phyloP scores from a whole-genome alignment of 2,888 invertebrate genomes.

The Helobdella robusta region DNA sequence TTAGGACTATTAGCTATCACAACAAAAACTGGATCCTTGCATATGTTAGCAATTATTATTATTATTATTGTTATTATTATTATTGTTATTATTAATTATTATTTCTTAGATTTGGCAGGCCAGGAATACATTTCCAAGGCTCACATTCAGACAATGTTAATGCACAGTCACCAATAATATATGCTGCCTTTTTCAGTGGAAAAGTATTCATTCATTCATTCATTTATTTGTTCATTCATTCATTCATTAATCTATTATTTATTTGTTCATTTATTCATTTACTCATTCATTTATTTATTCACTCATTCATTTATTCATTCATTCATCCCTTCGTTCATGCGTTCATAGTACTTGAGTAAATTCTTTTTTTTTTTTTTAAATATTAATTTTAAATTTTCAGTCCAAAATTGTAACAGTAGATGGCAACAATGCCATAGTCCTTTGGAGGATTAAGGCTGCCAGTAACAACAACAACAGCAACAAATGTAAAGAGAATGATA shows the following conservation, averaged over 20 bases:
- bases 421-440: neutral
- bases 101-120: slow-evolving; percentile 13
- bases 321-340: too few species aligned
- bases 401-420: neutral
- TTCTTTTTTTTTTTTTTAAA: too few species aligned
- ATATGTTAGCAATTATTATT: slow-evolving; percentile 11
- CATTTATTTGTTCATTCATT: too few species aligned
- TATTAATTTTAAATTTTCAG: too few species aligned
- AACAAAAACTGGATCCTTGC: slow-evolving; percentile 17
- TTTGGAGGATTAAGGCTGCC: slow-evolving; percentile 2
- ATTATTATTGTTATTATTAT: neutral
- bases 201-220: neutral
- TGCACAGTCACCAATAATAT: slow-evolving; percentile 7
- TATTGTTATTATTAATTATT: neutral
- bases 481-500: too few species aligned
- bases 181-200: slow-evolving; percentile 12
- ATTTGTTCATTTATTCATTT: too few species aligned
- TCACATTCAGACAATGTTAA: too few species aligned
- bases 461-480: too few species aligned
- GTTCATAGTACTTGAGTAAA: too few species aligned
- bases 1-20: slow-evolving; percentile 17
- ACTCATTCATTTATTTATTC: too few species aligned
- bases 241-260: too few species aligned
- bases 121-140: slow-evolving; percentile 18
- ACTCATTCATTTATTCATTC: too few species aligned